These are phyloP conservation scores for Porites divaricata DNA, from an alignment of 92 coral and sea anemone genomes.

Conservation along the genomic window DNA sequence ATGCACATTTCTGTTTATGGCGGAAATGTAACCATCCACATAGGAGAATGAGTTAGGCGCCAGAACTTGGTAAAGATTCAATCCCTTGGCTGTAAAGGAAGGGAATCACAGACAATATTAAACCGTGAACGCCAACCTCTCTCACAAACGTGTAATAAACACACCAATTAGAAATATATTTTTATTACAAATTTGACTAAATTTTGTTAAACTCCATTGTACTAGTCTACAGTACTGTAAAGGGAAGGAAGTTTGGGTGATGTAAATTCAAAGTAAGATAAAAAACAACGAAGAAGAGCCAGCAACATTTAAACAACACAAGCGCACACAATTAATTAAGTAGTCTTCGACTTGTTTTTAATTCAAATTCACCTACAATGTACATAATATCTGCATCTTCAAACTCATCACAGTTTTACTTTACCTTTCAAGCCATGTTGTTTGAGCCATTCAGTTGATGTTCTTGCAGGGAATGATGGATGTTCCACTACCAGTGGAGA, in stretches of 20 bases:
- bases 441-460: conserved; percentile 93
- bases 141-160: too few species aligned
- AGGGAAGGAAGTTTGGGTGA: too few species aligned
- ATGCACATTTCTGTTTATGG: conserved; percentile 91
- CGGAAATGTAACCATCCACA: conserved; percentile 93
- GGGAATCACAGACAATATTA: background rate
- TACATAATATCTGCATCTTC: background rate
- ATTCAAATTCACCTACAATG: background rate
- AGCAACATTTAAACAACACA: too few species aligned
- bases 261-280: too few species aligned
- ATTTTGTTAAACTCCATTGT: too few species aligned
- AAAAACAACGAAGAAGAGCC: too few species aligned
- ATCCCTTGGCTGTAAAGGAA: conserved; percentile 74
- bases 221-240: too few species aligned
- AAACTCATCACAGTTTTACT: background rate
- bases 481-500: conserved; percentile 92
- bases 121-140: background rate
- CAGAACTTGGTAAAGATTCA: conserved; percentile 93
- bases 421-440: conserved; percentile 98
- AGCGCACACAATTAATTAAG: too few species aligned
- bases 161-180: too few species aligned
- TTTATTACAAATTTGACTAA: too few species aligned
- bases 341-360: too few species aligned
- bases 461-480: conserved; percentile 98
- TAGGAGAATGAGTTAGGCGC: conserved; percentile 97